Conservation (phyloP, 2,888 invertebrate genomes). For the Trissonchulus latispiculum region DNA sequence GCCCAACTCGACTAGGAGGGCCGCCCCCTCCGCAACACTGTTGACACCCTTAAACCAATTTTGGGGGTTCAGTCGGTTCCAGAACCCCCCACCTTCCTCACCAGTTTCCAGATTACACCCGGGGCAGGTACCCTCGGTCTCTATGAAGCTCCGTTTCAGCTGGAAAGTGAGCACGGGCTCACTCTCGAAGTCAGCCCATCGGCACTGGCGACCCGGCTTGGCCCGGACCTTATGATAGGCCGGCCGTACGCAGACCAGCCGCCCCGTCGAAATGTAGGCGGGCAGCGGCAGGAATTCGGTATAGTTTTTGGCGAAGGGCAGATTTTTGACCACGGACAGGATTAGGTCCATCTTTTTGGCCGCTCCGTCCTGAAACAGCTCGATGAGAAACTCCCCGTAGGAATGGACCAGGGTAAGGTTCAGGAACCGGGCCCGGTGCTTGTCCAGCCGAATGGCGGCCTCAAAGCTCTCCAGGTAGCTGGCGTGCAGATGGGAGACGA, state of each 20-base stretch:
- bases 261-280: background rate
- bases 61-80: conserved; percentile 2
- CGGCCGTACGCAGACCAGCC: conserved; percentile 5
- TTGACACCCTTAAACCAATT: conserved; percentile 11
- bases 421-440: background rate
- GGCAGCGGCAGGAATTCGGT: conserved; percentile 4
- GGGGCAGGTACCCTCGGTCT: background rate
- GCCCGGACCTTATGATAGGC: background rate
- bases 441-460: background rate
- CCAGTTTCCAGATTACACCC: background rate
- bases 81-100: background rate
- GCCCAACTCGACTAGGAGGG: background rate
- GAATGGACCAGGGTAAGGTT: conserved; percentile 10
- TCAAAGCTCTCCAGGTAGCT: conserved; percentile 3
- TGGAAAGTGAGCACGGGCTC: background rate
- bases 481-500: conserved; percentile 4
- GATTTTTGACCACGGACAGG: background rate
- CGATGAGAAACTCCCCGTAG: conserved; percentile 13
- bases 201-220: background rate
- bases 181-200: background rate
- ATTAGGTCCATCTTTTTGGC: background rate
- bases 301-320: conserved; percentile 9
- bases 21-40: background rate
- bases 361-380: background rate
- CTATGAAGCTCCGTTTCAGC: background rate